Evolutionary conservation across 1,140 invertebrate species (phyloP).

Genomic region (Charaxes varanes): DNA sequence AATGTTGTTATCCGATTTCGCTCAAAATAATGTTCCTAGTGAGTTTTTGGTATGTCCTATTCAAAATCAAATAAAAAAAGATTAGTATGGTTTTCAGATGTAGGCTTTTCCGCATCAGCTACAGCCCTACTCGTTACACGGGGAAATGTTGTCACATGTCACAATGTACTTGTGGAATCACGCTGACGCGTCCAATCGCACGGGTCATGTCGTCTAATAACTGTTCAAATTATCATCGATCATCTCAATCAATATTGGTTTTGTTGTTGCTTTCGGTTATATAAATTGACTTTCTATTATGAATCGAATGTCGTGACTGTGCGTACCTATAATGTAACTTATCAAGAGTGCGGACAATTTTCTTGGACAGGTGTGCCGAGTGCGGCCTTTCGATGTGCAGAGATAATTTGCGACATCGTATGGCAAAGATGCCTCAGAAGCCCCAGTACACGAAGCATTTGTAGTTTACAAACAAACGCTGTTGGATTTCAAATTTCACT

Average conservation of each 20-base stretch:
- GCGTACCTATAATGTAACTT: constrained; percentile 18
- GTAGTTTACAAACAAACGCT: no score
- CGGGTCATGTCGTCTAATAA: constrained; percentile 36
- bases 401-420: constrained; percentile 29
- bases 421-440: constrained; percentile 5
- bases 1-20: no score
- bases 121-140: no score
- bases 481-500: no score
- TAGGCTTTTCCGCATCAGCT: no score
- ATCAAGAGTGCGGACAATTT: constrained; percentile 24
- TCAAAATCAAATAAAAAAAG: no score
- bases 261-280: constrained; percentile 51
- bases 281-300: constrained; percentile 62
- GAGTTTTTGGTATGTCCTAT: no score
- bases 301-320: constrained; percentile 20
- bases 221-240: constrained; percentile 43
- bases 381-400: constrained; percentile 2
- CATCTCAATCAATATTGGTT: constrained; percentile 61
- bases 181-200: constrained; percentile 18
- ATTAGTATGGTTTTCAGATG: no score
- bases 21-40: no score
- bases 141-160: constrained; percentile 34
- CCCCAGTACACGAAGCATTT: no score
- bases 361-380: constrained; percentile 16
- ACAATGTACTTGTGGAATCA: constrained; percentile 25